A percentile compares a stretch with the other conserved stretches of the same genome.
Evolutionary conservation across 2,797 vertebrate species (phyloP).

Genomic region (Oceanodroma leucorhoa): DNA sequence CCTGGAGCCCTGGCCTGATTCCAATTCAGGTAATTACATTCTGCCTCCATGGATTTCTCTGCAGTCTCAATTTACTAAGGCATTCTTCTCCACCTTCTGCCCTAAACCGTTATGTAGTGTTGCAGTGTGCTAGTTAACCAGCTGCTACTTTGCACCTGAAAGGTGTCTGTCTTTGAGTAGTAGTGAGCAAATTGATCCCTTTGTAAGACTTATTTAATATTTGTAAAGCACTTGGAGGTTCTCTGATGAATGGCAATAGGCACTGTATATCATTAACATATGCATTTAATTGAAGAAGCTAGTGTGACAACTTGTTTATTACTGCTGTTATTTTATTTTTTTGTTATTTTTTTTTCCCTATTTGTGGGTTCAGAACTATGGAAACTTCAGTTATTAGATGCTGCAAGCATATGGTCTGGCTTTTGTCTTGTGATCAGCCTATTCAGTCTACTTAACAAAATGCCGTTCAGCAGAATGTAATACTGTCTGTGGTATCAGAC

Average conservation of each 20-base stretch:
- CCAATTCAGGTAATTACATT: constrained; percentile 35
- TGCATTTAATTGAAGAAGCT: neutral
- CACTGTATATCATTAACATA: neutral
- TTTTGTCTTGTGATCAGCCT: neutral
- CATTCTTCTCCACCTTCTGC: constrained; percentile 30
- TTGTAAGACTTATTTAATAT: neutral
- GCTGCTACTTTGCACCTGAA: constrained; percentile 32
- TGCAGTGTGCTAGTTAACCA: constrained; percentile 44
- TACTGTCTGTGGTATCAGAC: neutral
- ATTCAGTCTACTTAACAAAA: neutral
- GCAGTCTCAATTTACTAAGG: constrained; percentile 1
- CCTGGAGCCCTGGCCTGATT: neutral
- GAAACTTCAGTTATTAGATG: neutral
- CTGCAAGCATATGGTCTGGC: neutral
- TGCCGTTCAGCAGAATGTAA: neutral
- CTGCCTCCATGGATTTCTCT: neutral
- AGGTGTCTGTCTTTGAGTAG: neutral
- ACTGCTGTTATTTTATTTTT: neutral
- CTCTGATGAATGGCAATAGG: neutral
- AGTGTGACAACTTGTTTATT: neutral
- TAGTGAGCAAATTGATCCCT: neutral
- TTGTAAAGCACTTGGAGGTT: neutral
- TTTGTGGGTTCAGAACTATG: neutral
- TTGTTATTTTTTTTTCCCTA: neutral
- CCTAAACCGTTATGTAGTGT: neutral